phyloP scores from a whole-genome alignment of 2,797 vertebrate genomes.

The Sebastes nivosus region DNA sequence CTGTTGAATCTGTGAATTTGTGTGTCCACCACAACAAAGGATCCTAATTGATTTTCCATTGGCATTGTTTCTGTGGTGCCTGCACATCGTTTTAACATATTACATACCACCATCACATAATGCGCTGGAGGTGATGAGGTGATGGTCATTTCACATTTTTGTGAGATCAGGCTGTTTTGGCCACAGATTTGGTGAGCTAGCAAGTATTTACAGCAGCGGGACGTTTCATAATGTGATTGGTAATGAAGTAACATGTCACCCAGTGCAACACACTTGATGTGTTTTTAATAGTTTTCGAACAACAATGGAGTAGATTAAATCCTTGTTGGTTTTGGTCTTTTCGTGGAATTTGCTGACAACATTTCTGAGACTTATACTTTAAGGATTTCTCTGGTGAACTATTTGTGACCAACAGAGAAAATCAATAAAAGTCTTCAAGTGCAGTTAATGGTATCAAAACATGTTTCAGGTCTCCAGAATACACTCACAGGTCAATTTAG shows the following conservation, averaged over 20 bases:
- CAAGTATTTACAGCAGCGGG: neutral
- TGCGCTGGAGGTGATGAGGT: too few species aligned
- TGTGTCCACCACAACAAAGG: too few species aligned
- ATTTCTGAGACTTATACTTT: neutral
- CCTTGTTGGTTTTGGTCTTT: neutral
- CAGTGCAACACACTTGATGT: too few species aligned
- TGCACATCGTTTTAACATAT: too few species aligned
- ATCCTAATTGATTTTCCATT: too few species aligned
- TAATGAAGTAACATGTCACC: too few species aligned
- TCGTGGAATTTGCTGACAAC: neutral
- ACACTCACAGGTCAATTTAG: neutral
- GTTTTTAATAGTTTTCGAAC: neutral
- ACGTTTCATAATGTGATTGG: neutral
- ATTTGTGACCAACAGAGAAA: neutral
- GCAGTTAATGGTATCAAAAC: neutral
- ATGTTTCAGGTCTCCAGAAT: neutral
- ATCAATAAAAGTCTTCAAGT: neutral
- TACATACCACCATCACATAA: too few species aligned
- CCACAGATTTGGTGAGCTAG: neutral
- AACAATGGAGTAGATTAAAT: neutral
- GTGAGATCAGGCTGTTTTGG: neutral
- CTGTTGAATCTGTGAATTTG: too few species aligned
- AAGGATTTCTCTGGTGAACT: neutral
- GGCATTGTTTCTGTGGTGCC: neutral
- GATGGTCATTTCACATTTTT: too few species aligned